Evolutionary conservation across 2,888 invertebrate genomes (phyloP).

Genomic region (Pantelozetes paolii): DNA sequence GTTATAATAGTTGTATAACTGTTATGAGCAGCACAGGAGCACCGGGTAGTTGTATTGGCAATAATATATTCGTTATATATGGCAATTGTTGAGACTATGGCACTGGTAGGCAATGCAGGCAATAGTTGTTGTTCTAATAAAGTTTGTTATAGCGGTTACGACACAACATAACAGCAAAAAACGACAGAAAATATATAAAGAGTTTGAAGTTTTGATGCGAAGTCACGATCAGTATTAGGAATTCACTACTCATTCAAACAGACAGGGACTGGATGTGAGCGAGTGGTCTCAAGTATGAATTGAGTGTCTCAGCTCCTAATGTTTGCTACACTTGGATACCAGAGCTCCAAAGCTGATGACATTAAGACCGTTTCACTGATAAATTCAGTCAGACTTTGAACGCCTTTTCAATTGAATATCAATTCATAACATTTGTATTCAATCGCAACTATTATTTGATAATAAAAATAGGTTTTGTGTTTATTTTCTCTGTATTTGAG

Average conservation of each 20-base stretch:
- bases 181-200: conserved; percentile 1
- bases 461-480: background rate
- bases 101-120: too few species aligned
- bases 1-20: background rate
- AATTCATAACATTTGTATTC: background rate
- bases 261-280: conserved; percentile 15
- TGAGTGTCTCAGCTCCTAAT: background rate
- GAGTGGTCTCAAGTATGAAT: conserved; percentile 15
- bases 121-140: conserved; percentile 17
- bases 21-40: background rate
- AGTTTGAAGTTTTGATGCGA: background rate
- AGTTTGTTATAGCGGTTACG: conserved; percentile 11
- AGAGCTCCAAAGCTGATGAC: too few species aligned
- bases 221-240: conserved; percentile 20
- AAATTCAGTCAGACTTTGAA: conserved; percentile 16
- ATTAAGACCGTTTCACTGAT: conserved; percentile 26
- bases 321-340: conserved; percentile 18
- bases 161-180: background rate
- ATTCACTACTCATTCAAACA: conserved; percentile 3
- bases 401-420: conserved; percentile 23
- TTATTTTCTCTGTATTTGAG: background rate
- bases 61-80: background rate
- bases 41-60: background rate
- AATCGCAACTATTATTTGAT: background rate
- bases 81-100: too few species aligned